Evolutionary conservation across 2,797 vertebrate species (phyloP).

Genomic region (Huso huso): DNA sequence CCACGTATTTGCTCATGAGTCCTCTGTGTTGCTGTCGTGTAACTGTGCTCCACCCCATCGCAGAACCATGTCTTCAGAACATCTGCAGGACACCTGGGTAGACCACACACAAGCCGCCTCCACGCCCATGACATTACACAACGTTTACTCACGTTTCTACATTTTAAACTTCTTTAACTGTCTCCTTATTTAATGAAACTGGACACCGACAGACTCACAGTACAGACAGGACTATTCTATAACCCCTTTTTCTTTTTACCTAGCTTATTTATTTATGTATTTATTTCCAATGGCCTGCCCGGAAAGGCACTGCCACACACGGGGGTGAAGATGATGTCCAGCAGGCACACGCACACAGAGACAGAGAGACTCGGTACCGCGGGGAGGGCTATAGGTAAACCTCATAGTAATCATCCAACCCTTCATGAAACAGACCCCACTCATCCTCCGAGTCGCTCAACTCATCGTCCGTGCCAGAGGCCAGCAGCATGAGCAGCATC

Average conservation of each 20-base stretch:
- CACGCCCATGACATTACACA: conserved; percentile 50
- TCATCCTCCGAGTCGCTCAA: conserved; percentile 93
- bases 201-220: conserved; percentile 53
- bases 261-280: conserved; percentile 34
- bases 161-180: too few relatives aligned
- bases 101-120: conserved; percentile 50
- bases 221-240: conserved; percentile 35
- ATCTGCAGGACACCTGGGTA: conserved; percentile 36
- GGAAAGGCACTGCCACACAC: conserved; percentile 82
- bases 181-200: conserved; percentile 42
- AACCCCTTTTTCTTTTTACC: conserved; percentile 20
- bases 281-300: conserved; percentile 56
- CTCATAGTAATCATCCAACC: conserved; percentile 94
- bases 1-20: too few relatives aligned
- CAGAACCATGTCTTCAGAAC: too few relatives aligned
- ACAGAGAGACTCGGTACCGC: background rate
- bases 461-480: conserved; percentile 86
- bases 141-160: conserved; percentile 49
- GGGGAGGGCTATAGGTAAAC: conserved; percentile 87
- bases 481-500: conserved; percentile 96
- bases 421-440: conserved; percentile 97
- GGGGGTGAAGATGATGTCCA: conserved; percentile 77
- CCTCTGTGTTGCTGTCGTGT: too few relatives aligned
- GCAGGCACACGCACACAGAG: conserved; percentile 54
- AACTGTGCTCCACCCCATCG: too few relatives aligned